Evolutionary conservation across 2,888 invertebrate genomes (phyloP).

Genomic region (Trichogramma dendrolimi): DNA sequence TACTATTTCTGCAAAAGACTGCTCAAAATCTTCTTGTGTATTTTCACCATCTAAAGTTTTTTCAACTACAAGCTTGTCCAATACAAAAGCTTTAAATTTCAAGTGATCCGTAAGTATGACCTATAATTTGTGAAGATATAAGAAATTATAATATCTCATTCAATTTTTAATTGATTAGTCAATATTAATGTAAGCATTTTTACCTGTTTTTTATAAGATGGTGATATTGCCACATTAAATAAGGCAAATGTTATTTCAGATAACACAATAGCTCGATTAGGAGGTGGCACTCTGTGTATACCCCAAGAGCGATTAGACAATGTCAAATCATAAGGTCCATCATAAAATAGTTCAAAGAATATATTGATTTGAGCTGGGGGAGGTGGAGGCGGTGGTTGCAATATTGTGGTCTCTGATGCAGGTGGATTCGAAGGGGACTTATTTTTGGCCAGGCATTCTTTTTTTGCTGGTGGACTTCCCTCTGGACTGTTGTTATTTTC

Average conservation of each 20-base stretch:
- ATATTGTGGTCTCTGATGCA: constrained; percentile 8
- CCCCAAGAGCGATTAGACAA: constrained; percentile 27
- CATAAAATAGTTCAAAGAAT: constrained; percentile 27
- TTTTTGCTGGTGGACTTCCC: constrained; percentile 21
- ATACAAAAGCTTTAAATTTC: constrained; percentile 28
- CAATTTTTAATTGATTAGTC: background rate
- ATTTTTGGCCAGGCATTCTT: constrained; percentile 20
- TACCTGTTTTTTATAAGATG: constrained; percentile 29
- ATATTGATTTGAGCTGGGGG: constrained; percentile 15
- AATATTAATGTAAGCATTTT: background rate
- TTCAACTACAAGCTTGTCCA: constrained; percentile 28
- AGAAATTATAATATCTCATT: background rate
- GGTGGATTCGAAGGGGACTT: constrained; percentile 11
- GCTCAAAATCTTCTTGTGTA: constrained; percentile 28
- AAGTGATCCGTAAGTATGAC: constrained; percentile 27
- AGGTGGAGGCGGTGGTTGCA: constrained; percentile 15
- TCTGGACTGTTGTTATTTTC: constrained; percentile 17
- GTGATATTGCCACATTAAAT: constrained; percentile 19
- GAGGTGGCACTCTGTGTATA: constrained; percentile 28
- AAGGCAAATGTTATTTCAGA: constrained; percentile 27
- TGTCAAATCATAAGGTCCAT: constrained; percentile 27
- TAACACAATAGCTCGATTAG: constrained; percentile 27
- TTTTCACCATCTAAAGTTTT: constrained; percentile 26
- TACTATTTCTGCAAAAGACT: constrained; percentile 29
- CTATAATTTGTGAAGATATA: constrained; percentile 13